Conservation (phyloP, 2,888 invertebrate genomes). For the Villa cingulata region DNA sequence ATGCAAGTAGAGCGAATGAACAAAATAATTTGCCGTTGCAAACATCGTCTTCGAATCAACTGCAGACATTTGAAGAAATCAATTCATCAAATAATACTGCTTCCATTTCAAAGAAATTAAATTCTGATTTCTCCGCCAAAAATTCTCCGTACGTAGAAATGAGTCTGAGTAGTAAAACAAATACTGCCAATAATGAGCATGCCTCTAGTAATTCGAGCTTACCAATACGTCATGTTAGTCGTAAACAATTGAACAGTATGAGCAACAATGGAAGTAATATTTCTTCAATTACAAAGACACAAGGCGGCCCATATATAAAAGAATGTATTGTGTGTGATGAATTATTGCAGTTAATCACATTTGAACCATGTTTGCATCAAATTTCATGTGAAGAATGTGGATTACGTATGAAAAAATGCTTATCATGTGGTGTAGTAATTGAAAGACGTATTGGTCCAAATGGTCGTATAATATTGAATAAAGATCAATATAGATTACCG, state of each 20-base stretch:
- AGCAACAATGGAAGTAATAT: conserved; percentile 1
- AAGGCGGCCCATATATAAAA: conserved; percentile 31
- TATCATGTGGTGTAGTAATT: conserved; percentile 50
- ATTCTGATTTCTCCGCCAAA: conserved; percentile 17
- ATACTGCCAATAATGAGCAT: conserved; percentile 6
- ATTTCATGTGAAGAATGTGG: conserved; percentile 64
- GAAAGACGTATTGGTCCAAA: conserved; percentile 41
- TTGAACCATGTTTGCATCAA: conserved; percentile 62
- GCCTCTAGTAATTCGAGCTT: neutral
- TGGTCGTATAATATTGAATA: conserved; percentile 38
- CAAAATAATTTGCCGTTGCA: conserved; percentile 1
- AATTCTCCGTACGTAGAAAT: conserved; percentile 18
- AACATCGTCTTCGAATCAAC: conserved; percentile 1
- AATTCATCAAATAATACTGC: neutral
- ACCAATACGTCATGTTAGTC: conserved; percentile 9
- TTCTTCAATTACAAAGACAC: conserved; percentile 16
- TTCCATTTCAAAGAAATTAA: conserved; percentile 20
- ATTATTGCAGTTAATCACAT: conserved; percentile 45
- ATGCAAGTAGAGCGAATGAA: conserved; percentile 7
- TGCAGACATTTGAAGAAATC: neutral
- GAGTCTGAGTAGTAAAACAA: conserved; percentile 13
- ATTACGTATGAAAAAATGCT: conserved; percentile 61
- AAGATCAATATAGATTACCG: conserved; percentile 40
- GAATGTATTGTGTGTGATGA: conserved; percentile 64
- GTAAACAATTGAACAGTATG: conserved; percentile 11